These are phyloP conservation scores for Microhierax caerulescens DNA, from an alignment of 2,797 vertebrate genomes.

Conservation along the genomic window DNA sequence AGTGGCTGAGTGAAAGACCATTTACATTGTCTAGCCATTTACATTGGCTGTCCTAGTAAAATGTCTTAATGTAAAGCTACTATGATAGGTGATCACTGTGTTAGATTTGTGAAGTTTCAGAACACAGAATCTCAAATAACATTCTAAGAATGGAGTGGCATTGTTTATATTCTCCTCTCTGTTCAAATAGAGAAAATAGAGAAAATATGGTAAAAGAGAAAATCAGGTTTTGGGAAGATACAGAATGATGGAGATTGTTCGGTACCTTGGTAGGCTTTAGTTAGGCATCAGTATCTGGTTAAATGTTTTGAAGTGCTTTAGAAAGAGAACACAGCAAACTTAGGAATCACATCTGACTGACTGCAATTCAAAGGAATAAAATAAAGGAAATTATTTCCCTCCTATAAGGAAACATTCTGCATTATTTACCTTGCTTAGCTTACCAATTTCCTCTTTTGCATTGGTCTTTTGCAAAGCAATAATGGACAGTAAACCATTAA, in stretches of 20 bases:
- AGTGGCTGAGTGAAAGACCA: background rate
- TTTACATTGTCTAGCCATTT: too few species aligned
- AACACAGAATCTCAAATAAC: background rate
- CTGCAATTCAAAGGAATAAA: slow-evolving; percentile 39
- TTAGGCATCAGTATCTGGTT: background rate
- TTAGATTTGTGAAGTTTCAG: background rate
- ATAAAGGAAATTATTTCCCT: slow-evolving; percentile 23
- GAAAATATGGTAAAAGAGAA: background rate
- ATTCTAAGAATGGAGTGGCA: background rate
- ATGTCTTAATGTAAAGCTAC: background rate
- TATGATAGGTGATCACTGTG: background rate
- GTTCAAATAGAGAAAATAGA: background rate
- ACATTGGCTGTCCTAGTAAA: background rate
- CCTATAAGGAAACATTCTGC: background rate
- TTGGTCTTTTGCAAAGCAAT: background rate
- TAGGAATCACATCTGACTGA: slow-evolving; percentile 22
- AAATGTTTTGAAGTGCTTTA: slow-evolving; percentile 1
- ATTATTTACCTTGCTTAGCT: background rate
- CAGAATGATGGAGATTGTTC: background rate
- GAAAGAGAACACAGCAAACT: background rate
- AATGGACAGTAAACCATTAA: background rate
- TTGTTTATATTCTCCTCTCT: background rate
- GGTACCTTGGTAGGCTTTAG: background rate
- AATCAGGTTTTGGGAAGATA: background rate
- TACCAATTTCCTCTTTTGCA: background rate